Base-by-base conservation (phyloP, 1,140 invertebrate genomes). In the Stegodyphus dumicola region DNA sequence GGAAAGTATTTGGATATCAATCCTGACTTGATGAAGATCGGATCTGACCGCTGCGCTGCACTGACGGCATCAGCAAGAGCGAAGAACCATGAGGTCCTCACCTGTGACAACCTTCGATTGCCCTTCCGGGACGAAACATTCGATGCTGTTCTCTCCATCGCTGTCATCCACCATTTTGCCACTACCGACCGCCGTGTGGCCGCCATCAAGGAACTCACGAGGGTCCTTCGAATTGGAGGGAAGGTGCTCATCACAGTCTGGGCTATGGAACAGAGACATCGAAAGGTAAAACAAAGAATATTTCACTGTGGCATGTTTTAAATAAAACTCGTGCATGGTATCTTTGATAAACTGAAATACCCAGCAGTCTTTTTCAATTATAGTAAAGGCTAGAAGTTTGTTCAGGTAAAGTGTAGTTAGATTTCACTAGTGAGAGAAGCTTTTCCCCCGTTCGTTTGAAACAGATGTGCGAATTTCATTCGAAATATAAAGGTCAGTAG, bases 241-340 rank as follows among this genome's bases (percentile, higher is more conserved):
- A 91, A 94, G 75, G 92, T 98, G n/a, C 94, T 99, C 86, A 96
- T 99, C 86, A 97, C 96, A 15, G 97, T 98, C 1, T 99, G 97
- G 97, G 96, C 97, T 13, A 96, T 98, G 94, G 97, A 99, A 91
- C 97, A 99, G 89, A 93, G 94, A 77, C 95, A 97, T 89, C 91
- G 95, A 88, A 95, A 95, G 91, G 94, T 95, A 88, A 87, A 78
- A 49, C 60, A 33, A 33, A 3, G 33, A 33, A 3, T 33, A 33
- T 33, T 33, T 33, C 33, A 33, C 33, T 33, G 33, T 33, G 33
- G 3, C 1, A 33, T 33, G 33, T 33, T 33, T 33, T 33, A 33
- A 33, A 33, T 33, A 3, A 33, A 33, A 33, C 1, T 33, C 33
- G 3, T 33, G 33, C 33, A 33, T 33, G 3, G 1, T 3, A 33